Evolutionary conservation across 92 coral and sea anemone genomes (phyloP).

Genomic region (Galaxea fascicularis): DNA sequence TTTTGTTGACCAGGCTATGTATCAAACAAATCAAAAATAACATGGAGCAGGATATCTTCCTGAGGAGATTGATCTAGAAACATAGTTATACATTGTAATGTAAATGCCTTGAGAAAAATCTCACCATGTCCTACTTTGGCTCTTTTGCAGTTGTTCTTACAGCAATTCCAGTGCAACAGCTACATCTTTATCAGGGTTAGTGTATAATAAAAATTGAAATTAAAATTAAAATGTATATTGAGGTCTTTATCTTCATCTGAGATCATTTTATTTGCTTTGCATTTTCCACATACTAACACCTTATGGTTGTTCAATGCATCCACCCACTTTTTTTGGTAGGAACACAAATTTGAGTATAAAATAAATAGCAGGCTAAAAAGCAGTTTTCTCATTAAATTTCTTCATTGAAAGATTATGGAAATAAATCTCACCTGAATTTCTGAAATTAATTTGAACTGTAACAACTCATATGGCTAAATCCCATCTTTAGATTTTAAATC

Average conservation of each 20-base stretch:
- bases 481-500: slow-evolving; percentile 3
- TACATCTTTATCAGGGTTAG: slow-evolving; percentile 21
- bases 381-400: neutral
- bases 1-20: slow-evolving; percentile 17
- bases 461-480: slow-evolving; percentile 7
- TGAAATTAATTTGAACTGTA: slow-evolving; percentile 9
- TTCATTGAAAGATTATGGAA: slow-evolving; percentile 1
- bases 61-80: slow-evolving; percentile 13
- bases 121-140: slow-evolving; percentile 11
- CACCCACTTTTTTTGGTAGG: neutral
- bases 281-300: slow-evolving; percentile 4
- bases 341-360: slow-evolving; percentile 6
- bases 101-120: slow-evolving; percentile 28
- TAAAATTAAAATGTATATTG: slow-evolving; percentile 2
- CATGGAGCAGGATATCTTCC: slow-evolving; percentile 15
- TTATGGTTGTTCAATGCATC: slow-evolving; percentile 3
- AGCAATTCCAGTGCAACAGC: slow-evolving; percentile 17
- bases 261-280: slow-evolving; percentile 9
- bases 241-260: slow-evolving; percentile 1
- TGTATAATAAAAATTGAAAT: too few relatives aligned
- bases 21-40: slow-evolving; percentile 18
- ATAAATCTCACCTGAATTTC: neutral
- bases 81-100: slow-evolving; percentile 10
- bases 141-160: slow-evolving; percentile 26
- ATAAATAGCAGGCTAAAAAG: slow-evolving; percentile 3